Evolutionary conservation across 2,888 invertebrate genomes (phyloP).

Genomic region (Drosophila hamatofila): DNA sequence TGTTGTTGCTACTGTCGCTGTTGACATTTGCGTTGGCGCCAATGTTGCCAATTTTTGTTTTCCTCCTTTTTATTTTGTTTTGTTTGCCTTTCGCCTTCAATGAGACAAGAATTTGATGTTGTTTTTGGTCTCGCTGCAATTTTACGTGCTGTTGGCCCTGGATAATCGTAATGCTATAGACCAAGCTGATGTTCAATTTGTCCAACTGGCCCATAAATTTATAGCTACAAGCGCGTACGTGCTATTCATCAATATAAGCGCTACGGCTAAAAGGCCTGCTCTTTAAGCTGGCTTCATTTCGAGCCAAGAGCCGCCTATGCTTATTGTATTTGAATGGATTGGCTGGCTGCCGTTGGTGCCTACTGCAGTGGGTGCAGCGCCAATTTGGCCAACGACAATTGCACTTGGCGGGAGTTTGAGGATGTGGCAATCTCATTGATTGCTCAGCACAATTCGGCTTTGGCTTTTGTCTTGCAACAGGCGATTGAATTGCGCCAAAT

Average conservation of each 20-base stretch:
- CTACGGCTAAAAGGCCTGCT: conserved; percentile 17
- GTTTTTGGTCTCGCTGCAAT: conserved; percentile 60
- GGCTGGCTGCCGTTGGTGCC: not conserved
- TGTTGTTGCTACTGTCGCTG: conserved; percentile 36
- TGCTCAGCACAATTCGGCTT: conserved; percentile 66
- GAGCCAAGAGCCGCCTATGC: conserved; percentile 20
- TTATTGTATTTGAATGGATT: conserved; percentile 21
- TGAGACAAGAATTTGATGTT: conserved; percentile 56
- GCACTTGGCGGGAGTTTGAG: conserved; percentile 20
- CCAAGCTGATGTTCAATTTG: conserved; percentile 56
- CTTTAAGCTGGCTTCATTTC: not conserved
- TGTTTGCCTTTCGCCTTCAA: conserved; percentile 51
- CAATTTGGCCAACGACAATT: conserved; percentile 54
- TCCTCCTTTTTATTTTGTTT: not conserved
- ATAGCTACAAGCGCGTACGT: conserved; percentile 40
- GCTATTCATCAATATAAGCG: conserved; percentile 35
- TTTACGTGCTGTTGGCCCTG: conserved; percentile 73
- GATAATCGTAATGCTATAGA: conserved; percentile 70
- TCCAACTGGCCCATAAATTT: conserved; percentile 61
- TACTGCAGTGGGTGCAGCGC: conserved; percentile 17
- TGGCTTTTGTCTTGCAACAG: conserved; percentile 62
- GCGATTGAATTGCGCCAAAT: conserved; percentile 67
- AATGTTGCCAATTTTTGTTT: conserved; percentile 61
- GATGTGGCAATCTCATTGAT: conserved; percentile 66
- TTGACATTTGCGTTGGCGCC: conserved; percentile 63